Base-by-base conservation (phyloP, 1,140 invertebrate genomes). In the Orchesella cincta region DNA sequence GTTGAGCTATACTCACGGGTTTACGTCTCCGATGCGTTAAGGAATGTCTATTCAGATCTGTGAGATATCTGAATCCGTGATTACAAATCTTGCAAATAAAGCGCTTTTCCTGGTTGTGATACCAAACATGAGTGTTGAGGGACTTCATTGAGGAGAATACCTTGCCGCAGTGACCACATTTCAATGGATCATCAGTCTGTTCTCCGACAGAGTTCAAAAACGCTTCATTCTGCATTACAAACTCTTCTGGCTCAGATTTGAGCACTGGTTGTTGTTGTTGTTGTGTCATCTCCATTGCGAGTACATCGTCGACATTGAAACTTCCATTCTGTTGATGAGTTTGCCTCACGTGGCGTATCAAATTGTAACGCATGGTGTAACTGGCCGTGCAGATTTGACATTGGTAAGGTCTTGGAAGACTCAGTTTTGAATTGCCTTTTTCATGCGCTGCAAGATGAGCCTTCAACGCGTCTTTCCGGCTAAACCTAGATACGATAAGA, bases 1-100 rank as follows among this genome's bases (percentile, higher is more conserved):
- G 26, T n/a, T 67, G 62, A 2, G 26, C 33, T 2, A 29, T 2
- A 33, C 62, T 67, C 8, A 67, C 29, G 3, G 12, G 8, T 31
- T 33, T 67, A 26, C n/a, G 39, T 46, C 23, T 5, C 31, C 62
- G 23, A 23, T 67, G 62, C 2, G 62, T 67, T 29, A 67, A 31
- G 28, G 2, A 14, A 67, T 67, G 62, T 33, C 62, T 73, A 18
- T 46, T 26, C 3, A 73, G 36, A 29, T 73, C 71, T 28, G 71
- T 73, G 3, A 18, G 8, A 23, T 73, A 73, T 23, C 46, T 73
- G 71, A 73, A 73, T 2, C 14, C 71, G 5, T 26, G 71, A 29
- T 73, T 73, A 35, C 71, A 73, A 26, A 73, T 28, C 20, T 73
- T 36, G 39, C 71, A 73, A 28, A 39, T 73, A 23, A 73, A 73